A percentile compares a stretch with the other conserved stretches of the same genome.
phyloP scores from a whole-genome alignment of 2,113 vertebrate species.

The Chrysochloris asiatica region DNA sequence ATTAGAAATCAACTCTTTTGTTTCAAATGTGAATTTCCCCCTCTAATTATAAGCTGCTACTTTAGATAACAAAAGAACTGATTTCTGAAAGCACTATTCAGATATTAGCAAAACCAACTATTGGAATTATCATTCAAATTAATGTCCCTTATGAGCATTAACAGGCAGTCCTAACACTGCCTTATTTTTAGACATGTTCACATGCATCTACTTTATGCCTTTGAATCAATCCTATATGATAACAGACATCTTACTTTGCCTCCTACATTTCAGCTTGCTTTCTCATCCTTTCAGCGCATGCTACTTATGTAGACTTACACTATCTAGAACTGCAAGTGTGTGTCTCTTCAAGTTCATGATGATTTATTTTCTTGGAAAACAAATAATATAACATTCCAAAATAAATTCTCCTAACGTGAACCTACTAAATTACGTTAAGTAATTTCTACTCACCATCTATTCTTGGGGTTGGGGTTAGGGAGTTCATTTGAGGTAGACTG shows the following conservation, averaged over 20 bases:
- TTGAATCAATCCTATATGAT: constrained; percentile 51
- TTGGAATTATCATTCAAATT: constrained; percentile 72
- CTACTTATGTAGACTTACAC: constrained; percentile 52
- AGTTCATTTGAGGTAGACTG: neutral
- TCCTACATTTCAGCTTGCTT: constrained; percentile 40
- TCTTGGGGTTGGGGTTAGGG: neutral
- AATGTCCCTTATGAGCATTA: constrained; percentile 43
- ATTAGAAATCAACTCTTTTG: constrained; percentile 66
- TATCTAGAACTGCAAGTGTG: constrained; percentile 39
- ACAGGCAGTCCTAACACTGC: constrained; percentile 42
- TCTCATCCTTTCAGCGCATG: neutral
- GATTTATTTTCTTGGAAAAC: constrained; percentile 57
- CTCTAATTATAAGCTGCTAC: constrained; percentile 56
- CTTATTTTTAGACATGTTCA: constrained; percentile 44
- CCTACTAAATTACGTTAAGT: neutral
- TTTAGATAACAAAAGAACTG: constrained; percentile 66
- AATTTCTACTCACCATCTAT: neutral
- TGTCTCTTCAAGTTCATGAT: constrained; percentile 43
- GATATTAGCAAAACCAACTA: constrained; percentile 68
- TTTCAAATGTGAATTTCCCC: constrained; percentile 61
- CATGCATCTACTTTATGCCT: neutral
- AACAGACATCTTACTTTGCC: constrained; percentile 36
- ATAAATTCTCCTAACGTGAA: constrained; percentile 21
- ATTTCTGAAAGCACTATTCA: constrained; percentile 78
- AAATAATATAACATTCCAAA: constrained; percentile 45